Base-by-base conservation (phyloP, 1,140 invertebrate species). In the Heliconius eleuchia region DNA sequence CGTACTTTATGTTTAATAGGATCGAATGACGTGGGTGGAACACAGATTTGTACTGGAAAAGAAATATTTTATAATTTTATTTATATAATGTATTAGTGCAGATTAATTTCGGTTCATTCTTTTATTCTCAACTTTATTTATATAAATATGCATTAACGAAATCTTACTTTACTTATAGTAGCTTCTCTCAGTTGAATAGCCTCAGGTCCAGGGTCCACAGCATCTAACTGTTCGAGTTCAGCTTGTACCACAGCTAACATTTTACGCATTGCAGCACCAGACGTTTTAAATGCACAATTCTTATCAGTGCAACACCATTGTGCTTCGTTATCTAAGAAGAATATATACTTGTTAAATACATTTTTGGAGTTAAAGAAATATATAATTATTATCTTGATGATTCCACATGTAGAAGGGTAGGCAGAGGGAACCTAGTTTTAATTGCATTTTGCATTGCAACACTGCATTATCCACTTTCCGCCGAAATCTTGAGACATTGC, bases 1-100 rank as follows among this genome's bases (percentile, higher is more conserved):
- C 95, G 84, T 96, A 96, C 89, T 96, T 95, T 2, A 97, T 78
- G 8, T 95, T 95, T 0, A 95, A 95, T 81, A 96, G 94, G 34
- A 97, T 95, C 18, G 96, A 96, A 88, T 98, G 97, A 76, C 96
- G 95, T 0, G 97, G 96, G 94, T 98, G 97, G 46, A 98, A 92
- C 6, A 92, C 87, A 1, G 91, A 91, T 76, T 93, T 92, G 76
- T 91, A 94, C 92, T 94, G 86, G 2, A 89, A 82, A 23, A 73
- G 3, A 39, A 74, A 3, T 4, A 16, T 18, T 27, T 66, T 13
- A 30, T 66, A 30, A 23, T 57, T 57, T 57, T n/a, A 23, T 16
- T 50, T 57, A 2, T 57, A 57, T 7, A 57, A 30, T 30, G 30
- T 30, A 30, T 2, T 30, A 1, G 30, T 2, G 30, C 2, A 30